These are phyloP conservation scores for Peromyscus attwateri DNA, from an alignment of 2,797 vertebrate genomes.

Conservation along the genomic window DNA sequence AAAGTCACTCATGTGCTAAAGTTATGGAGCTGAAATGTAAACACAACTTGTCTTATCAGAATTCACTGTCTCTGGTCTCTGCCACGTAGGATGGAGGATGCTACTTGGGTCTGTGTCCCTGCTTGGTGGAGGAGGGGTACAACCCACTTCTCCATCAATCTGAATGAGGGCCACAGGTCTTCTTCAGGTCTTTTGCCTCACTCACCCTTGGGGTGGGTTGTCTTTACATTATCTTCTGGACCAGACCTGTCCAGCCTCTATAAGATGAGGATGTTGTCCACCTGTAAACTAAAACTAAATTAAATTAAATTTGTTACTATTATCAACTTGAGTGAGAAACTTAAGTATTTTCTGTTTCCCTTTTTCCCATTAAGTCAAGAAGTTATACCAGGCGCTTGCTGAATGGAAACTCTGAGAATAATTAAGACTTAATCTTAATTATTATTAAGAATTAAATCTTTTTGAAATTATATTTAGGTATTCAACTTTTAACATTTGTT, in stretches of 20 bases:
- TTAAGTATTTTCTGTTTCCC: neutral
- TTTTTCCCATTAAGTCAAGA: neutral
- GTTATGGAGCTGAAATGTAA: neutral
- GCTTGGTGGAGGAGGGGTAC: neutral
- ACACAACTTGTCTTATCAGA: neutral
- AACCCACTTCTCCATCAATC: too few species aligned
- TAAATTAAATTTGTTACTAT: neutral
- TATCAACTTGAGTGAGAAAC: neutral
- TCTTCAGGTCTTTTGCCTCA: too few species aligned
- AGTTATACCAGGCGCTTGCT: neutral
- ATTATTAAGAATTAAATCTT: neutral
- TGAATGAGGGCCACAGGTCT: neutral
- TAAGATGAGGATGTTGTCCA: too few species aligned
- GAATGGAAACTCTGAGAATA: neutral
- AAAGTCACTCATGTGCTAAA: neutral
- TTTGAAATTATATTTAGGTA: neutral
- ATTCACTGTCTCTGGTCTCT: neutral
- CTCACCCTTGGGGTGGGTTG: neutral
- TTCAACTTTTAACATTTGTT: neutral
- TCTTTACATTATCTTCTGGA: neutral
- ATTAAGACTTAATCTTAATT: neutral
- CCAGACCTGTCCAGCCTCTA: too few species aligned
- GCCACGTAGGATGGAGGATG: fast-evolving
- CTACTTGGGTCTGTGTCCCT: too few species aligned
- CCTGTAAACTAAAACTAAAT: neutral